Base-by-base conservation (phyloP, 2,113 vertebrate species). In the Chascanopsetta lugubris region DNA sequence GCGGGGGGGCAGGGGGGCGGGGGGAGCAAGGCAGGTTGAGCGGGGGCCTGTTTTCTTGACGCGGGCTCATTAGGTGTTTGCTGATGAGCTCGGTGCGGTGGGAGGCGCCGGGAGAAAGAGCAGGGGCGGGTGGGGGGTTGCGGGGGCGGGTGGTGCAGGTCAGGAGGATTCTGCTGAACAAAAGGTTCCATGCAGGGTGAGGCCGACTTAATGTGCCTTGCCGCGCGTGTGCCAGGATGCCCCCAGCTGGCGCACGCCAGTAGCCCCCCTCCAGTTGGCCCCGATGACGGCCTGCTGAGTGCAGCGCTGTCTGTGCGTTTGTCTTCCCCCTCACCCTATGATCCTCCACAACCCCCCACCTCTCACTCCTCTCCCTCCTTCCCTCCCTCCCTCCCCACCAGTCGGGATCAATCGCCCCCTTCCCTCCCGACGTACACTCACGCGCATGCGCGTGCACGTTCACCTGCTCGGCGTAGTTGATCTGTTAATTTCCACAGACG, bases 81-180 rank as follows among this genome's bases (percentile, higher is more conserved):
- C 95, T 97, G 95, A 98, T 97, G 94, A 97, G 93, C 93, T 80
- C 88, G 75, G 94, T 93, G 93, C 72, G 89, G 91, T 78, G 93
- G 83, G 84, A 82, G 79, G 72, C 21, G 40, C 58, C 12, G 17
- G 15, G 61, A 93, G 90, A 79, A 87, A 78, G 87, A 77, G 90
- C 82, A 84, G 91, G 93, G 92, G 90, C 90, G 83, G 17, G 88
- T 92, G 94, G 95, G 95, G 45, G 17, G 88, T 92, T 94, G 95
- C 95, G 45, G 87, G 76, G 90, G 83, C 84, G 91, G 93, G 92
- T 90, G 90, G 83, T 15, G 88, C 93, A 94, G 95, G 95, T 96
- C 95, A 97, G 93, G 90, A 88, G 93, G 94, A 96, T 98, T 98
- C 93, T 97, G 95, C 96, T 96, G 95, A 97, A 97, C 95, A 96